A percentile compares a stretch with the other conserved stretches of the same genome.
phyloP scores from a whole-genome alignment of 2,888 invertebrate genomes.

The Mythimna albipuncta region DNA sequence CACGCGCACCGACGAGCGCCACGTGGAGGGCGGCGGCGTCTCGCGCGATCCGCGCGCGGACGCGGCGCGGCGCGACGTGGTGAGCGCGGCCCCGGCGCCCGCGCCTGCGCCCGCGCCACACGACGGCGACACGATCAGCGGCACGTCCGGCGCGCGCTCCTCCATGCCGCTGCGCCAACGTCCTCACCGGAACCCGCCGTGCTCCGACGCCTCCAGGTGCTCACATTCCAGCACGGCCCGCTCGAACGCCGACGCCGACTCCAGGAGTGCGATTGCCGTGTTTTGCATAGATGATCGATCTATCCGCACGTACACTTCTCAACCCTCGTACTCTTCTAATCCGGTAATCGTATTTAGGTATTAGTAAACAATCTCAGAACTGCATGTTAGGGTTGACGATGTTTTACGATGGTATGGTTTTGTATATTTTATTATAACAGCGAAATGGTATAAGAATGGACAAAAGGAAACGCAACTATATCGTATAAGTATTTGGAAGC shows the following conservation, averaged over 20 bases:
- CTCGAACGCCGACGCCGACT: conserved; percentile 87
- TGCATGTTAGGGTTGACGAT: conserved; percentile 64
- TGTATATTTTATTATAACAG: conserved; percentile 61
- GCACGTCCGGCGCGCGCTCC: conserved; percentile 90
- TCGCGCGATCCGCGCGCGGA: conserved; percentile 86
- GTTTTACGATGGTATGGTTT: conserved; percentile 84
- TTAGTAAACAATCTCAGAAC: conserved; percentile 67
- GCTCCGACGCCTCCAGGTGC: conserved; percentile 84
- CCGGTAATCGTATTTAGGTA: conserved; percentile 71
- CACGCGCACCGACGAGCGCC: conserved; percentile 92
- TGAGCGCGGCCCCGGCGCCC: conserved; percentile 74
- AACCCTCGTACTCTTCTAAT: conserved; percentile 74
- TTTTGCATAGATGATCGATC: conserved; percentile 88
- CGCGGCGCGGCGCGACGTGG: conserved; percentile 83
- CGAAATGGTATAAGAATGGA: conserved; percentile 40
- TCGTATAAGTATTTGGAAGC: conserved; percentile 46
- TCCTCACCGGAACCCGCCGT: conserved; percentile 89
- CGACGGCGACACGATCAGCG: conserved; percentile 86
- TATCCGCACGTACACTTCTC: conserved; percentile 70
- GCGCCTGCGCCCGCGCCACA: conserved; percentile 58
- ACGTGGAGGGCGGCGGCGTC: conserved; percentile 86
- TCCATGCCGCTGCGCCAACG: conserved; percentile 91
- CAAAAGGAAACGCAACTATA: conserved; percentile 48
- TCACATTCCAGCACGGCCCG: conserved; percentile 88
- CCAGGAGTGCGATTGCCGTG: conserved; percentile 87